A percentile compares a stretch with the other conserved stretches of the same genome.
Conservation (phyloP, 2,797 vertebrate species). For the Notamacropus eugenii region DNA sequence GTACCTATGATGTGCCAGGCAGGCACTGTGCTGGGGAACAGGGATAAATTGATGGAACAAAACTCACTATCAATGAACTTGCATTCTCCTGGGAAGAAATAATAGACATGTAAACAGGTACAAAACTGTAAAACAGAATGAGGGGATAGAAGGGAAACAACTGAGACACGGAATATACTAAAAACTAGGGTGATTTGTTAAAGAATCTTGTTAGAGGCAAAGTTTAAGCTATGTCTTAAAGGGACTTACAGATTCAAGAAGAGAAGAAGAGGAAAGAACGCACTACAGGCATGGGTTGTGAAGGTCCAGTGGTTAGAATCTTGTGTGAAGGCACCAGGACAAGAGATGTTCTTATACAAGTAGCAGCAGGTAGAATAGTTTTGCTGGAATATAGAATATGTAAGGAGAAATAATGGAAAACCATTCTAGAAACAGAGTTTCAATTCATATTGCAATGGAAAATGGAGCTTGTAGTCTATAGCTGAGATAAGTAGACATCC, state of each 20-base stretch:
- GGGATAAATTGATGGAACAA: neutral
- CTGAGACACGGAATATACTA: neutral
- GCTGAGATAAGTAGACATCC: no score
- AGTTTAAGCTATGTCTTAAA: neutral
- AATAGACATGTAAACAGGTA: neutral
- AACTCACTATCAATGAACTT: neutral
- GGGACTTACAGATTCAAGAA: no score
- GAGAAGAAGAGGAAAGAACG: neutral
- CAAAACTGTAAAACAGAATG: neutral
- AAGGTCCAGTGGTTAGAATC: no score
- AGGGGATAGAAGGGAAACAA: no score
- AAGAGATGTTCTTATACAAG: no score
- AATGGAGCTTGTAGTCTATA: no score
- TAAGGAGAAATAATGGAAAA: no score
- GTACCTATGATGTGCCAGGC: neutral
- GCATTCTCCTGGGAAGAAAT: neutral
- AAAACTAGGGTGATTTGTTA: neutral
- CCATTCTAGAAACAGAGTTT: no score
- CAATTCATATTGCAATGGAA: no score
- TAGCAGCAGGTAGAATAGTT: no score
- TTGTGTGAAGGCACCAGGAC: no score
- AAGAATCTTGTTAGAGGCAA: neutral
- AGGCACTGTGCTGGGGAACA: neutral
- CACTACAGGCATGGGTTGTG: neutral
- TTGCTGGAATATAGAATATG: no score